Evolutionary conservation across 2,113 vertebrate genomes (phyloP), one percentile per base, ranked within the genome.

Genomic region (Rhagologus leucostigma): DNA sequence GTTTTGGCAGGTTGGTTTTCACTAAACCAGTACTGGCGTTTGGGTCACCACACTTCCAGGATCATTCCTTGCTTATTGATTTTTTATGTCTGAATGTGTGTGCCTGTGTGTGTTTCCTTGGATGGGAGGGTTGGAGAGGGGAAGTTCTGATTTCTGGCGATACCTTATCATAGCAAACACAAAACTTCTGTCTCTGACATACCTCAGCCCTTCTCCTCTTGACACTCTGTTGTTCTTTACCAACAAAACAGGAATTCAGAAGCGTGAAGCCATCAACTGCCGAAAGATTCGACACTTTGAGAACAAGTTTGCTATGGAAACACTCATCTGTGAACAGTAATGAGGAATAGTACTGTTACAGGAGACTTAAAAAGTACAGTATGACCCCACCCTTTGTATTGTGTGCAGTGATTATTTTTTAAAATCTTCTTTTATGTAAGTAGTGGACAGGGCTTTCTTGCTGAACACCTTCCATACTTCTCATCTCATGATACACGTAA

Each of bases 211-310:
- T 10, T 70, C 57, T 49, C 50, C 60, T 74, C 18, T 41, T 90
- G 39, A 56, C 87, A n/a, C 17, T 47, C 16, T 12, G 3, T 69
- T 67, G 3, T 71, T 64, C 86, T 63, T 59, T 85, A 18, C 52
- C 7, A 56, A 60, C 46, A 41, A 19, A 26, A 90, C 98, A 99
- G 99, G 99, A 65, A 99, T 99, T 97, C 99, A 99, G 97, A 99
- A 99, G 97, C 99, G 99, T 3, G 99, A 99, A 96, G 99, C 97
- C 13, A 57, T 96, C 22, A 94, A 98, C 73, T 99, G 99, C 97
- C 94, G 81, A 95, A 99, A 98, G 93, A 99, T 99, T 79, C 98
- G 98, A 89, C 99, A 99, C 97, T 99, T 99, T 91, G 99, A 98
- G 96, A 99, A 97, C 98, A 97, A 75, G 89, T 98, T 99, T 97